Evolutionary conservation across 2,797 vertebrate species (phyloP).

Genomic region (Mus minutoides): DNA sequence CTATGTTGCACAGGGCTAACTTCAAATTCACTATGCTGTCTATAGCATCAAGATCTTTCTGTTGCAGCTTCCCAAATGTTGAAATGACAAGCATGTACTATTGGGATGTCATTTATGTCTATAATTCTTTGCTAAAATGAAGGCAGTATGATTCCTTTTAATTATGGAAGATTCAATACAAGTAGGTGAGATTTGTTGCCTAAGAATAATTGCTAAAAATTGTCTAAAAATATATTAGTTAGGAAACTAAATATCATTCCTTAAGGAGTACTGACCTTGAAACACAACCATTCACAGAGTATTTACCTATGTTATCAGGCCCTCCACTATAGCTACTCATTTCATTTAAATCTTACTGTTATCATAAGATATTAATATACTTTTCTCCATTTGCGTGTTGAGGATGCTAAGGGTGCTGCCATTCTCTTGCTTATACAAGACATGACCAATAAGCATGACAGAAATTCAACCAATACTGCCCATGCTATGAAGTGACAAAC

Average conservation of each 20-base stretch:
- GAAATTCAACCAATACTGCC: neutral
- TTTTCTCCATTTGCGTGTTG: neutral
- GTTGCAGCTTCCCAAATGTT: neutral
- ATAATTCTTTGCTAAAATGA: conserved; percentile 5
- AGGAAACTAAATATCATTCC: neutral
- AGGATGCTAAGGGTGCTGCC: conserved; percentile 1
- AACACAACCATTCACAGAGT: neutral
- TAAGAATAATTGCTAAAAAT: neutral
- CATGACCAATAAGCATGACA: neutral
- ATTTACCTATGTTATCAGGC: neutral
- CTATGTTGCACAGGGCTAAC: neutral
- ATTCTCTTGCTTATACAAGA: neutral
- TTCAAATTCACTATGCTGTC: neutral
- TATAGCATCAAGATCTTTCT: neutral
- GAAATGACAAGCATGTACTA: neutral
- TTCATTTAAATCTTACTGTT: conserved; percentile 16
- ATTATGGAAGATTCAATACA: neutral
- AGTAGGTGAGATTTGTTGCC: neutral
- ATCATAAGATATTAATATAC: neutral
- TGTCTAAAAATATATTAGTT: neutral
- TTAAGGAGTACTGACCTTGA: neutral
- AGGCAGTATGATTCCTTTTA: neutral
- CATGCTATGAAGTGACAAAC: neutral
- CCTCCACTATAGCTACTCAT: neutral
- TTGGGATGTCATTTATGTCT: conserved; percentile 20